Base-by-base conservation (phyloP, 2,113 vertebrate genomes). In the Psophia crepitans region DNA sequence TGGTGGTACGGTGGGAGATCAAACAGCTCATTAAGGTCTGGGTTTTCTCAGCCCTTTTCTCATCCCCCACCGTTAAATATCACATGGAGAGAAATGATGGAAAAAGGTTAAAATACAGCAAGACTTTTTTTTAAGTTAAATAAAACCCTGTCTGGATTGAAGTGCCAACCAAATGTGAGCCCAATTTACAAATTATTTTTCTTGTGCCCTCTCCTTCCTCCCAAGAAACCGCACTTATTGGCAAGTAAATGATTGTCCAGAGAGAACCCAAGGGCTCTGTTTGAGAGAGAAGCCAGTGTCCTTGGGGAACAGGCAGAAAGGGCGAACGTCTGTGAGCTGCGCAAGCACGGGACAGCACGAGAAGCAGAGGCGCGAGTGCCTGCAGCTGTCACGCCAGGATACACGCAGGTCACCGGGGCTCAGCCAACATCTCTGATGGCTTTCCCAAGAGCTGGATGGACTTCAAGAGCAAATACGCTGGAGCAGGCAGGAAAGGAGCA, bases 231-330 rank as follows among this genome's bases (percentile, higher is more conserved):
- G 0, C 77, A 57, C 91, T 84, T 91, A 76, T 75, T 12, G 27
- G 30, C 74, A 87, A 57, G 93, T 96, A 94, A 97, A 95, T 96
- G 89, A 96, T 97, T 97, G 87, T 56, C 81, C 65, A 89, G 84
- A 70, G 37, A 43, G 68, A 87, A 74, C 11, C 23, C 41, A 78
- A 63, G 48, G 56, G 56, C 80, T 84, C 21, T 64, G 14, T 32
- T 78, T 66, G 54, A 78, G 77, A 53, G 46, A 49, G 58, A 57
- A 53, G 63, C 26, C 4, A 4, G 43, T 64, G 91, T 89, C 96
- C 93, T 96, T 96, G 91, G 57, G 44, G 65, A 91, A 46, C 48
- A 27, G 53, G 35, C 24, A 58, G 84, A 90, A 84, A 93, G 94
- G 91, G 28, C 17, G 3, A 96, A 76, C 0, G 1, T 48, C 66